Evolutionary conservation across 2,888 invertebrate genomes (phyloP).

Genomic region (Drosophila macrothrix): DNA sequence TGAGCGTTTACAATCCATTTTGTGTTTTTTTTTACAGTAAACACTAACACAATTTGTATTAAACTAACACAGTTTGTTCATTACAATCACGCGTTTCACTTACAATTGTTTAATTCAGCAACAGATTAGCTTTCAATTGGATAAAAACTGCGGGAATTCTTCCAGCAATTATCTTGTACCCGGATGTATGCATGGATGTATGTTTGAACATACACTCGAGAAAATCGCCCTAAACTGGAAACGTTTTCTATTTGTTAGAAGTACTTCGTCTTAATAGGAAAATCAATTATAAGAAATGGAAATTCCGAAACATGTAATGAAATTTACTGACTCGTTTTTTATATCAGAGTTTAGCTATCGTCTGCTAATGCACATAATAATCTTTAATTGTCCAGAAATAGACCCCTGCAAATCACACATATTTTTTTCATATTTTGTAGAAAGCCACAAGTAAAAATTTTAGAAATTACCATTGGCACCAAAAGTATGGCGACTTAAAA

Average conservation of each 20-base stretch:
- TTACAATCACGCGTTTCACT: not conserved
- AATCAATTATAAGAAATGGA: too few species aligned
- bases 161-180: too few species aligned
- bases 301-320: not conserved
- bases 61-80: not conserved
- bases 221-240: not conserved
- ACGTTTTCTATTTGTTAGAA: not conserved
- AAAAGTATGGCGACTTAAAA: not conserved
- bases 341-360: not conserved
- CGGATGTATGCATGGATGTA: too few species aligned
- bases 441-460: not conserved
- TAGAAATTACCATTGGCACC: not conserved
- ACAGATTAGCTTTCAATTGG: not conserved
- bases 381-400: not conserved
- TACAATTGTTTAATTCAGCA: not conserved
- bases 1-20: not conserved
- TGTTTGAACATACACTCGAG: too few species aligned
- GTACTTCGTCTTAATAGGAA: too few species aligned
- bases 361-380: not conserved
- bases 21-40: not conserved
- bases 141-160: too few species aligned
- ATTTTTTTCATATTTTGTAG: not conserved
- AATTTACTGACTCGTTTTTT: not conserved
- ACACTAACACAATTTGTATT: not conserved
- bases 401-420: not conserved